Evolutionary conservation across 2,113 vertebrate species (phyloP), one percentile per base, ranked within the genome.

Genomic region (Corydoras maculifer): DNA sequence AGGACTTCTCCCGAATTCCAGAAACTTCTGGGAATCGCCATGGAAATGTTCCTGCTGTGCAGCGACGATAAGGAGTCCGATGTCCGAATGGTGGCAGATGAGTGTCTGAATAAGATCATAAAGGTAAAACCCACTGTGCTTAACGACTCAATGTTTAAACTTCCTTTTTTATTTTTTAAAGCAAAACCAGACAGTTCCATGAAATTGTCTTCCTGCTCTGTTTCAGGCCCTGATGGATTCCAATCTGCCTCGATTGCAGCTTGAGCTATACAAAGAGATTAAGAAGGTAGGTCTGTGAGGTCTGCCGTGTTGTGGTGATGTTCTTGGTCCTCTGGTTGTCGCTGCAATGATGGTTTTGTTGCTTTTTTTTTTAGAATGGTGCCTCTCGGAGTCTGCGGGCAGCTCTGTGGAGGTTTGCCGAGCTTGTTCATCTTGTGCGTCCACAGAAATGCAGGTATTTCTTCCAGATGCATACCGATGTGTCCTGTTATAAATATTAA

Each of bases 81-180:
- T 68, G 97, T 99, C 75, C 87, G 97, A 69, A 99, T 99, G 97
- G 97, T 99, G 76, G 96, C 96, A 7, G 97, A 99, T 14, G 97
- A 99, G 85, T 99, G 96, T 86, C 93, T 99, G 77, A 99, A 99
- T 87, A 99, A 95, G 92, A 96, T 99, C 78, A 98, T 99, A 70
- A 99, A 99, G 89, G 97, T 98, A 86, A 91, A 87, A 5, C 25
- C 51, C 13, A 7, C 80, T 11, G 11, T 12, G 48, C 10, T n/a
- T 7, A 30, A 10, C 11, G 5, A 53, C 10, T 3, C 9, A 53
- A 53, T 53, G 51, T 53, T 53, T 4, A 14, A 10, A 53, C 9
- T 10, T 10, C 11, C 13, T 53, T 11, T 11, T 51, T 51, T 11
- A 1, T 12, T 14, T 5, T 12, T 8, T 8, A 53, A 10, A 12